phyloP scores from a whole-genome alignment of 2,888 invertebrate species.

The Heteropelma amictum region DNA sequence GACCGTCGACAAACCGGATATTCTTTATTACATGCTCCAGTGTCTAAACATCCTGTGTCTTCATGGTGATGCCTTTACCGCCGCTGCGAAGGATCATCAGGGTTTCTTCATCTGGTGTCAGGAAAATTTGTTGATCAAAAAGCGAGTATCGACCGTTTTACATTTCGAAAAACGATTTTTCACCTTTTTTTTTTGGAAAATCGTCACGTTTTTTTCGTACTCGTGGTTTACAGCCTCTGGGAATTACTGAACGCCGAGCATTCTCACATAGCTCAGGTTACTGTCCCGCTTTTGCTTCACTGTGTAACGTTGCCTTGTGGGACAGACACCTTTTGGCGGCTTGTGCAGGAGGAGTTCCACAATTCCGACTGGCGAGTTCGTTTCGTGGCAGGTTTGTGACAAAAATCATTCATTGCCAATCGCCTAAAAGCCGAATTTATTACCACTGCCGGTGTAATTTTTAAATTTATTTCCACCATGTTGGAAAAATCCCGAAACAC shows the following conservation, averaged over 20 bases:
- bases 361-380: constrained; percentile 92
- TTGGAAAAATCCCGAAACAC: too few species aligned
- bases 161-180: too few species aligned
- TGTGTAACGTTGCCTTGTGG: constrained; percentile 96
- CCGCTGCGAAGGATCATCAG: constrained; percentile 91
- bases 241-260: constrained; percentile 93
- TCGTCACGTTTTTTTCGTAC: background rate
- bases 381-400: constrained; percentile 88
- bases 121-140: constrained; percentile 95
- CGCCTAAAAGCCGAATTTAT: too few species aligned
- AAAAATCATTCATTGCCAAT: background rate
- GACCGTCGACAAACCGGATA: constrained; percentile 92
- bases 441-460: too few species aligned
- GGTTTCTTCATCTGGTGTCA: constrained; percentile 98
- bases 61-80: constrained; percentile 94
- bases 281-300: constrained; percentile 95
- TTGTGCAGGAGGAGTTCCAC: constrained; percentile 97
- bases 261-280: constrained; percentile 95
- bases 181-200: too few species aligned
- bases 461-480: too few species aligned
- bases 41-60: constrained; percentile 94
- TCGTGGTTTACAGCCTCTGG: constrained; percentile 88
- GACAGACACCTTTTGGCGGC: constrained; percentile 96
- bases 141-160: constrained; percentile 84
- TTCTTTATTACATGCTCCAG: constrained; percentile 94